Percentiles rank a stretch among this genome's conserved stretches.
These are phyloP conservation scores for Columba janthina DNA, from an alignment of 2,113 vertebrate species.

Conservation along the genomic window DNA sequence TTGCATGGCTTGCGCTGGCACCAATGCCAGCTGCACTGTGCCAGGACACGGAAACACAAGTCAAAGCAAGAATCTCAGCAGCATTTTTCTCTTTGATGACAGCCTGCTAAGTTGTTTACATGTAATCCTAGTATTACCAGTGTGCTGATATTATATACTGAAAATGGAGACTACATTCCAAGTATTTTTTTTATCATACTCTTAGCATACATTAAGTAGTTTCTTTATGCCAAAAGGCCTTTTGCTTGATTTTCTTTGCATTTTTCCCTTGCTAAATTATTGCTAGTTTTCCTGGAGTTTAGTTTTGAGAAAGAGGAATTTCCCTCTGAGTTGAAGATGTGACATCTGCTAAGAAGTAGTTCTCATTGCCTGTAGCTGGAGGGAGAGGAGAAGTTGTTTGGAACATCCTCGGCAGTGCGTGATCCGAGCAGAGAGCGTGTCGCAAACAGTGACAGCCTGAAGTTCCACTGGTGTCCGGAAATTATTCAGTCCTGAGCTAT, in stretches of 20 bases:
- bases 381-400: neutral
- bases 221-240: neutral
- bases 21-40: neutral
- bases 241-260: neutral
- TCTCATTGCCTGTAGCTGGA: neutral
- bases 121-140: neutral
- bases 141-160: neutral
- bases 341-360: neutral
- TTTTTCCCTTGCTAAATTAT: neutral
- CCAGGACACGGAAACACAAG: neutral
- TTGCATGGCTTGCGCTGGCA: neutral
- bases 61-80: neutral
- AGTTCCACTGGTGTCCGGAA: neutral
- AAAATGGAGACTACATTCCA: neutral
- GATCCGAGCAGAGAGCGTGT: neutral
- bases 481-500: neutral
- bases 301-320: neutral
- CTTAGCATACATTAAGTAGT: neutral
- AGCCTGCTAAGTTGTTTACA: neutral
- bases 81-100: neutral
- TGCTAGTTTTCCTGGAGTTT: neutral
- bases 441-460: neutral
- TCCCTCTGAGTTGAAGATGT: neutral
- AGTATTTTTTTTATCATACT: neutral
- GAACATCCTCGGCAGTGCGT: fast-evolving